phyloP scores from a whole-genome alignment of 2,888 invertebrate species.

The Tenthredo mesomela region DNA sequence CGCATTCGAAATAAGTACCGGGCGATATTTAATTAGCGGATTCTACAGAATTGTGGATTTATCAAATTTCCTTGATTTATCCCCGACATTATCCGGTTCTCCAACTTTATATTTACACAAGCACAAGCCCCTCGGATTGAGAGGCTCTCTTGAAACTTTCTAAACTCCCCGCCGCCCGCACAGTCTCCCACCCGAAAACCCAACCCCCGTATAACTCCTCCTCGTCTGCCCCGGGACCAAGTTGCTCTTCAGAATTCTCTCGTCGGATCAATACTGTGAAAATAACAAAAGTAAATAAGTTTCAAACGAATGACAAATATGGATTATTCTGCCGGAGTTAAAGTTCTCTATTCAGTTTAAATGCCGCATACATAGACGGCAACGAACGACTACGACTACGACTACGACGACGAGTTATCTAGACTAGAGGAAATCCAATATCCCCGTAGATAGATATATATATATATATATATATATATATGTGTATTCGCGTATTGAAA shows the following conservation, averaged over 20 bases:
- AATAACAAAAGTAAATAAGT: constrained; percentile 74
- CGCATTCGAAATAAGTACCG: constrained; percentile 22
- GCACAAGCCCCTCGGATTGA: constrained; percentile 71
- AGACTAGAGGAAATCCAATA: not conserved
- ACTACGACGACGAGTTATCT: not conserved
- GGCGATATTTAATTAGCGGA: constrained; percentile 57
- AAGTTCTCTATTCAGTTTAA: constrained; percentile 22
- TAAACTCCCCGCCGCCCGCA: constrained; percentile 53
- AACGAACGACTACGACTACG: not conserved
- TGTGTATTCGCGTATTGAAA: not conserved
- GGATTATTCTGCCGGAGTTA: constrained; percentile 66
- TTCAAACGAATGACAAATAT: constrained; percentile 72
- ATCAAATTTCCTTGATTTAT: constrained; percentile 75
- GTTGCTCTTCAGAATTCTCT: constrained; percentile 60
- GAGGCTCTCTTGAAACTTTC: constrained; percentile 59
- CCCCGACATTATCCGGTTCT: constrained; percentile 73
- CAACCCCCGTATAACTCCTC: constrained; percentile 59
- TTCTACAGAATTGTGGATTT: constrained; percentile 67
- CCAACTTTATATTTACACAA: constrained; percentile 72
- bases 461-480: too few relatives aligned
- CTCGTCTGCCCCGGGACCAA: constrained; percentile 53
- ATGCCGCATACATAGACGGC: not conserved
- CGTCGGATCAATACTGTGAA: constrained; percentile 71
- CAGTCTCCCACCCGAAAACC: constrained; percentile 25
- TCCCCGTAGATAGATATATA: not conserved